A percentile compares a stretch with the other conserved stretches of the same genome.
Conservation (phyloP, 2,113 vertebrate genomes). For the Xerus inauris region DNA sequence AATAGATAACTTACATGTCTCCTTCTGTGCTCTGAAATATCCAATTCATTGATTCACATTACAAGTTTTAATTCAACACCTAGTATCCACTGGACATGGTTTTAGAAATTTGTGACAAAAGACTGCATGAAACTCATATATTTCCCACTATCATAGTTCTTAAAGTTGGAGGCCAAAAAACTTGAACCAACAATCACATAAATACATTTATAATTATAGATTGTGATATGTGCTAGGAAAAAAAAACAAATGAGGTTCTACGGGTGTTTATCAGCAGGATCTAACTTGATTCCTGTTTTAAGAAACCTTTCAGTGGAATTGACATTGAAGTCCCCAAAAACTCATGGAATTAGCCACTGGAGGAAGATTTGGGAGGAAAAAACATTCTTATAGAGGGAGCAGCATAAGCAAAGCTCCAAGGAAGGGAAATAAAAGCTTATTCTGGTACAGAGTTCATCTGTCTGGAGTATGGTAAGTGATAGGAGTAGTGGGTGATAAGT, state of each 20-base stretch:
- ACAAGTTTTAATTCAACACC: background rate
- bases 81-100: background rate
- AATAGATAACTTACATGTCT: background rate
- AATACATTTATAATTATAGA: background rate
- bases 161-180: background rate
- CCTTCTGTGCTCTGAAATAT: slow-evolving; percentile 4
- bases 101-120: background rate
- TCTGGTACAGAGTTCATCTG: background rate
- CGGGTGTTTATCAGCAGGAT: background rate
- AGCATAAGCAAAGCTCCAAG: background rate
- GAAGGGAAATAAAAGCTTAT: slow-evolving; percentile 10
- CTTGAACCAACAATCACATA: background rate
- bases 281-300: background rate
- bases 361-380: background rate
- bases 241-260: background rate
- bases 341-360: background rate
- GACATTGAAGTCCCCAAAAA: background rate
- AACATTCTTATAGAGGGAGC: background rate
- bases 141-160: background rate
- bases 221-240: background rate
- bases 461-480: background rate
- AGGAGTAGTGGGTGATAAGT: background rate
- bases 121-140: background rate
- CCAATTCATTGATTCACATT: background rate
- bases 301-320: slow-evolving; percentile 8